Conservation (phyloP, 2,797 vertebrate species). For the Eulemur albifrons region DNA sequence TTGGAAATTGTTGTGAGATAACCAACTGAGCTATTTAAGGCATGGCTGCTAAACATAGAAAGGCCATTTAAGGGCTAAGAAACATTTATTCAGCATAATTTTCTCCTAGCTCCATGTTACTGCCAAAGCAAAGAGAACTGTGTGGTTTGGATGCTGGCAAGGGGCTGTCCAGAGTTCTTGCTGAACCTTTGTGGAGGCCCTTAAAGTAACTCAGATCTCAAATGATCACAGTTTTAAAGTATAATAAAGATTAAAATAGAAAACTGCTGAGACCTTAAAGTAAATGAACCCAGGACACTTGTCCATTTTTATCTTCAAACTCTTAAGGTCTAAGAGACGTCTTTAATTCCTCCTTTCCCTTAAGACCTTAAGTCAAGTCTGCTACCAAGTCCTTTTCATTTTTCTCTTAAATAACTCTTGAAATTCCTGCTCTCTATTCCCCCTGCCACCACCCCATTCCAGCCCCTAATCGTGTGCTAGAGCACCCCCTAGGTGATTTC, state of each 20-base stretch:
- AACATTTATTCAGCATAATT: not conserved
- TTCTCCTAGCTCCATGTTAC: not conserved
- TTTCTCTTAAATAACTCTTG: not conserved
- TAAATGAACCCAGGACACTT: not conserved
- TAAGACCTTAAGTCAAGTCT: not conserved
- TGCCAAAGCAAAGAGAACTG: not conserved
- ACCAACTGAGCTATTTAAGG: not conserved
- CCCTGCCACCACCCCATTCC: not conserved
- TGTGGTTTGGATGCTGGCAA: not conserved
- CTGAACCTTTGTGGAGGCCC: not conserved
- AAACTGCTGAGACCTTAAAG: not conserved
- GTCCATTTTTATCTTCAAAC: not conserved
- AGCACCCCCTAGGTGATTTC: not conserved
- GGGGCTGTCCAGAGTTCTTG: not conserved
- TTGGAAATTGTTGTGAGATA: not conserved
- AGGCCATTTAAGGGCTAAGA: not conserved
- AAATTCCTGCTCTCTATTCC: not conserved
- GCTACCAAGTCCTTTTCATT: not conserved
- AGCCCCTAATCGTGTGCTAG: not conserved
- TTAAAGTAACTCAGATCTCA: not conserved
- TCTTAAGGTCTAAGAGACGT: not conserved
- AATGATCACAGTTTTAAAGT: not conserved
- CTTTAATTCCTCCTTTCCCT: not conserved
- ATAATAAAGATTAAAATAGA: not conserved
- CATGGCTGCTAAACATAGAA: slow-evolving; percentile 17